Evolutionary conservation across 2,113 vertebrate species (phyloP), one percentile per base, ranked within the genome.

Genomic region (Caretta caretta): DNA sequence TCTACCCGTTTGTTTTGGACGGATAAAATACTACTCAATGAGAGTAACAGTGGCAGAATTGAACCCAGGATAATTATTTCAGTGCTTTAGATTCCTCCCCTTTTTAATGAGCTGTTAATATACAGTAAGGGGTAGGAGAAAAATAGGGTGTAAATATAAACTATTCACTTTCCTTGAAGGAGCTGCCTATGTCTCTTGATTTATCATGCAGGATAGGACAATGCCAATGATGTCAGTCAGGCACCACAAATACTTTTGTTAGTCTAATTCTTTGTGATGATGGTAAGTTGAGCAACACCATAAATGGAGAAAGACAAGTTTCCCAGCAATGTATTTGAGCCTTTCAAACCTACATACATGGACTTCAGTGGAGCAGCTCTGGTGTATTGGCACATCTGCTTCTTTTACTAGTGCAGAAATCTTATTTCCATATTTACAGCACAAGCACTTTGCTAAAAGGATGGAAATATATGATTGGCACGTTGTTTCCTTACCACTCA

Each of bases 281-380:
- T 94, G 78, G 56, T 86, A 90, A 62, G 25, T 0, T 29, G 78
- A 96, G 81, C 72, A 97, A 93, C 65, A 91, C 97, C 97, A 94
- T 97, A 98, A 95, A 97, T 96, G 96, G 97, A 95, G 80, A 97
- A 59, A 81, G 92, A 89, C 92, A 93, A 89, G 96, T 96, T 97
- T 96, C 96, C 86, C 65, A 69, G 69, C n/a, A 88, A 86, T 88
- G 80, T 72, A 72, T 85, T 94, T 93, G 87, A 90, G 83, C 83
- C 93, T 94, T 97, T 88, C 27, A 94, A 89, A 2, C 62, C 76
- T 91, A 94, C 94, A 93, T 96, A 93, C 81, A 92, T 93, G 95
- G 96, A 53, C 90, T 96, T 97, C 42, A 79, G 84, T 83, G 78
- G n/a, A 95, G 38, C 80, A 83, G 62, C 88, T 92, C 75, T 94